Evolutionary conservation across 1,140 invertebrate species (phyloP).

Genomic region (Temnothorax longispinosus): DNA sequence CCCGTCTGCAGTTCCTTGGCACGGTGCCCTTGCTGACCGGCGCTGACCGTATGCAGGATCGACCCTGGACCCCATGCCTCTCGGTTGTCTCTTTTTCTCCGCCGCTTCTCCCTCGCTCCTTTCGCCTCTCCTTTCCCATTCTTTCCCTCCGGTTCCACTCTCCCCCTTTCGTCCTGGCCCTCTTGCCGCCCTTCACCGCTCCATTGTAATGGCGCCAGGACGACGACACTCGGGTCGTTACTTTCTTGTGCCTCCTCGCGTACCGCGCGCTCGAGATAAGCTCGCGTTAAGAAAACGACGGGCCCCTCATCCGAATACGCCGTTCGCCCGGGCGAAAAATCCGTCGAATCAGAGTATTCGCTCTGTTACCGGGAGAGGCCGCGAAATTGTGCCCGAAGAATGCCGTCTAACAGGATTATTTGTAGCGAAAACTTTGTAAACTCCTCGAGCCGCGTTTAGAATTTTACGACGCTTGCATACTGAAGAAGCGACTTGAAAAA

Average conservation of each 20-base stretch:
- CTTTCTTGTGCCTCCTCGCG: constrained; percentile 47
- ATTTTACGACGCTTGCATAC: constrained; percentile 25
- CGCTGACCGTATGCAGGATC: constrained; percentile 74
- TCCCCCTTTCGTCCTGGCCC: not conserved
- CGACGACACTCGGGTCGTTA: constrained; percentile 65
- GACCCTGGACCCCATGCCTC: constrained; percentile 66
- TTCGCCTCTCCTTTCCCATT: not conserved
- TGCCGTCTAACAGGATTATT: constrained; percentile 44
- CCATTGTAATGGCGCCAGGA: constrained; percentile 61
- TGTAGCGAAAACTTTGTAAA: constrained; percentile 40
- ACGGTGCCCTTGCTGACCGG: constrained; percentile 73
- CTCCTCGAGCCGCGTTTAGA: constrained; percentile 16
- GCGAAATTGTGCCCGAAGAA: constrained; percentile 37
- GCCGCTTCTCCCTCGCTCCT: not conserved
- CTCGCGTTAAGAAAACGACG: not conserved
- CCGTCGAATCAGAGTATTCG: not conserved
- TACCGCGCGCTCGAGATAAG: constrained; percentile 45
- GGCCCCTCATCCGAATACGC: not conserved
- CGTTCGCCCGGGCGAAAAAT: not conserved
- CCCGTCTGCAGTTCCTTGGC: constrained; percentile 66
- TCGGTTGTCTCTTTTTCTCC: constrained; percentile 61
- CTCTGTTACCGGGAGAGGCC: not conserved
- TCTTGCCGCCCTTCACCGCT: not conserved
- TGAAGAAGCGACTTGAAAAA: not conserved
- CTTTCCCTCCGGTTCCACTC: not conserved